Conservation (phyloP, 2,888 invertebrate genomes). For the Urechis unicinctus region DNA sequence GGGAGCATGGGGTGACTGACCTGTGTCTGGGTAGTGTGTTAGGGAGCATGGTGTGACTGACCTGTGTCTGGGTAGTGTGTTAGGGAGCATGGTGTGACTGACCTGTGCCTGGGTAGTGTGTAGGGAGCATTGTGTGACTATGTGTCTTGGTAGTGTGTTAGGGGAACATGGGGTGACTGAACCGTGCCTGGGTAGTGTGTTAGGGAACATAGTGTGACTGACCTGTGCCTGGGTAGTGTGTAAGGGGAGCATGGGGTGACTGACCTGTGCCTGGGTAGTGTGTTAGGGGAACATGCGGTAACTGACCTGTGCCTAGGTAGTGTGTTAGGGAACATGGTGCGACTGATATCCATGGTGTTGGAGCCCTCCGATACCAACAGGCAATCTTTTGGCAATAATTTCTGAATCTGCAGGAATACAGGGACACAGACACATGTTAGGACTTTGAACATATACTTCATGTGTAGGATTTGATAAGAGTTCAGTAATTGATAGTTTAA, state of each 20-base stretch:
- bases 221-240: not conserved
- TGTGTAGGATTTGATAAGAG: no score
- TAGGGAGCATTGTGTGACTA: not conserved
- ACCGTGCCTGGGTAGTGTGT: not conserved
- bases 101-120: not conserved
- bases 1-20: no score
- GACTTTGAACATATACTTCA: no score
- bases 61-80: conserved; percentile 1
- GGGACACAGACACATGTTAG: no score
- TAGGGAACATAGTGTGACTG: not conserved
- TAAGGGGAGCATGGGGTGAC: not conserved
- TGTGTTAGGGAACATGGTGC: conserved; percentile 77
- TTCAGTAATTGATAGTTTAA: no score
- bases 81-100: not conserved
- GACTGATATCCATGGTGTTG: conserved; percentile 97
- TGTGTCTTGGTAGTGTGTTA: conserved; percentile 47
- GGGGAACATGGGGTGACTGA: no score
- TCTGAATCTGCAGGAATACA: conserved; percentile 30
- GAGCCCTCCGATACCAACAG: conserved; percentile 95
- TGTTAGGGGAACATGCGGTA: no score
- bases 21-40: no score
- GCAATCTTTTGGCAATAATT: conserved; percentile 58
- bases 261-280: no score
- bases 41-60: no score
- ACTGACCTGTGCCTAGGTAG: no score